Percentiles rank a stretch among this genome's conserved stretches.
These are phyloP conservation scores for Solenopsis fugax DNA, from an alignment of 1,140 invertebrate species.

Conservation along the genomic window DNA sequence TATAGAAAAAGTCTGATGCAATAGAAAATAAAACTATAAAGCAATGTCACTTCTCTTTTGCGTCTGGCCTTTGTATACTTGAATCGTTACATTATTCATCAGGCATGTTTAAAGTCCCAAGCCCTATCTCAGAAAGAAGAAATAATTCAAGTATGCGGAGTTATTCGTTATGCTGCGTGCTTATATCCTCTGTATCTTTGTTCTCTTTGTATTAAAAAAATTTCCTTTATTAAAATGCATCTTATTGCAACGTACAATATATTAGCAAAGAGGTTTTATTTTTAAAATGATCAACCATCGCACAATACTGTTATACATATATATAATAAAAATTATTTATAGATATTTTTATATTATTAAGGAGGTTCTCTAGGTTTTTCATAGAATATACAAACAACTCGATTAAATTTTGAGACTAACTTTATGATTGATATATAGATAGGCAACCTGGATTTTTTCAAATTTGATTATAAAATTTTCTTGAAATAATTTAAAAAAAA, in stretches of 20 bases:
- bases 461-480: too few relatives aligned
- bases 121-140: conserved; percentile 65
- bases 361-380: too few relatives aligned
- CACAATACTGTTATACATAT: neutral
- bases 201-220: conserved; percentile 44
- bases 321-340: neutral
- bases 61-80: conserved; percentile 62
- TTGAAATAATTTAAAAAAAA: too few relatives aligned
- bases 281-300: neutral
- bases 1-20: too few relatives aligned
- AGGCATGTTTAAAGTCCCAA: conserved; percentile 60
- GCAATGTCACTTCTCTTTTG: conserved; percentile 60
- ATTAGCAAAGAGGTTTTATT: neutral
- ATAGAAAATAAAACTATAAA: conserved; percentile 64
- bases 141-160: conserved; percentile 69
- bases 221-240: conserved; percentile 31
- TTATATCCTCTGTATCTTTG: conserved; percentile 62
- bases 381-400: too few relatives aligned
- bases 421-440: too few relatives aligned
- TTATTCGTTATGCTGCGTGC: conserved; percentile 71
- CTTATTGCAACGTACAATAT: neutral
- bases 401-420: too few relatives aligned
- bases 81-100: conserved; percentile 77
- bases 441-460: too few relatives aligned
- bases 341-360: too few relatives aligned